phyloP scores from a whole-genome alignment of 1,140 invertebrate species.

The Scylla paramamosain region DNA sequence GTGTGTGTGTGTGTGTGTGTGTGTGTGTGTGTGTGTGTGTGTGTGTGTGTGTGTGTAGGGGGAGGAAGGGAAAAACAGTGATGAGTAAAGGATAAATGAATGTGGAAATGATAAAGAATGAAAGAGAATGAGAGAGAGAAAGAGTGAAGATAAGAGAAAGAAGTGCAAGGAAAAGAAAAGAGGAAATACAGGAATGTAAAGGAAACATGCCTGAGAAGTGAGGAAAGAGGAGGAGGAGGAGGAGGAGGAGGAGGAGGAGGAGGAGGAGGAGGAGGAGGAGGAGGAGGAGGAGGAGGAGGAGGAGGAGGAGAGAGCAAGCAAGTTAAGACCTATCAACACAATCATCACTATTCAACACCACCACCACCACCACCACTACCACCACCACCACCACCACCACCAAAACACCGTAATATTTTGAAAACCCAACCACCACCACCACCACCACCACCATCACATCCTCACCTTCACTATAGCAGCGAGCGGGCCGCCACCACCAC shows the following conservation, averaged over 20 bases:
- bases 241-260: no score
- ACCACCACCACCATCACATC: conserved; percentile 25
- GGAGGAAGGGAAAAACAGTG: no score
- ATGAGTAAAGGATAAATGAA: no score
- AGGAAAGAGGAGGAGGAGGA: neutral
- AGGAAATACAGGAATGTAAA: neutral
- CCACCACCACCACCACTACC: neutral
- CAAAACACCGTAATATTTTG: neutral
- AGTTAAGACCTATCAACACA: neutral
- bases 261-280: no score
- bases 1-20: no score
- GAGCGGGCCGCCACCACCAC: neutral
- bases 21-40: no score
- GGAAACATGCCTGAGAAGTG: neutral
- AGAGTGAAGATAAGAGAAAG: no score
- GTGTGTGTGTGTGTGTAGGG: neutral
- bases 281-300: neutral
- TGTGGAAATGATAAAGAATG: no score
- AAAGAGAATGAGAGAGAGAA: no score
- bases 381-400: conserved; percentile 22
- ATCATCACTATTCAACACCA: neutral
- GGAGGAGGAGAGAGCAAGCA: no score
- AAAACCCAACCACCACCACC: neutral
- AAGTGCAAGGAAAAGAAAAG: neutral
- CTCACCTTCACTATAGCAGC: neutral